Percentiles rank a stretch among this genome's conserved stretches.
Conservation (phyloP, 2,113 vertebrate species). For the Macquaria ambigua region DNA sequence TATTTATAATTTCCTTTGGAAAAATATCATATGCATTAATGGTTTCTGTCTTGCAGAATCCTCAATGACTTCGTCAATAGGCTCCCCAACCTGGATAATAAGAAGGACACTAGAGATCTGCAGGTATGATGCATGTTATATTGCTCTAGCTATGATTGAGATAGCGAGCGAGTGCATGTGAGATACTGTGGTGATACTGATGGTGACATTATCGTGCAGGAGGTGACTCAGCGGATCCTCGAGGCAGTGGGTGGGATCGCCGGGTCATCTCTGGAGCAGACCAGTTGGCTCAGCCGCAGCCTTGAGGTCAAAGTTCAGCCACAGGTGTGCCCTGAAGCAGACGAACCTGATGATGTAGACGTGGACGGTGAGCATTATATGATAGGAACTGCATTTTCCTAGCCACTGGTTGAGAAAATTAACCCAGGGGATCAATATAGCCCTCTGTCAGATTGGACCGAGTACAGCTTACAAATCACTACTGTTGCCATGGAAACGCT, state of each 20-base stretch:
- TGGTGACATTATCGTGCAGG: conserved; percentile 79
- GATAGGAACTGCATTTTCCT: background rate
- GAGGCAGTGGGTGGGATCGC: conserved; percentile 93
- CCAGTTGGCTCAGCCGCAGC: conserved; percentile 97
- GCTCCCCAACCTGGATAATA: conserved; percentile 92
- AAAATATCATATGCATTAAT: background rate
- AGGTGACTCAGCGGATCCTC: conserved; percentile 94
- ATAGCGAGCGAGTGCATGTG: background rate
- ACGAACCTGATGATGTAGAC: conserved; percentile 84
- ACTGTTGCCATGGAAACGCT: background rate
- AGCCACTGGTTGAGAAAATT: background rate
- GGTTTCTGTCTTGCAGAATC: conserved; percentile 84
- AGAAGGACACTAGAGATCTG: conserved; percentile 94
- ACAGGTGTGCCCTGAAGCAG: conserved; percentile 89
- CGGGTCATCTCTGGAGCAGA: conserved; percentile 97
- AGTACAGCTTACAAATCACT: background rate
- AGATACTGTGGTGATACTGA: background rate
- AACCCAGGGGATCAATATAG: background rate
- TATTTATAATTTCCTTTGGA: too few relatives aligned
- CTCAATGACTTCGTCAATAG: conserved; percentile 94
- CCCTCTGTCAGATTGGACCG: background rate
- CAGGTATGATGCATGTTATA: conserved; percentile 85
- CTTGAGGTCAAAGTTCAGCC: conserved; percentile 97
- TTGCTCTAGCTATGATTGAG: background rate
- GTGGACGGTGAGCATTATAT: conserved; percentile 79